These are phyloP conservation scores for Hydropsyche tenuis DNA, from an alignment of 1,140 invertebrate species.

Conservation along the genomic window DNA sequence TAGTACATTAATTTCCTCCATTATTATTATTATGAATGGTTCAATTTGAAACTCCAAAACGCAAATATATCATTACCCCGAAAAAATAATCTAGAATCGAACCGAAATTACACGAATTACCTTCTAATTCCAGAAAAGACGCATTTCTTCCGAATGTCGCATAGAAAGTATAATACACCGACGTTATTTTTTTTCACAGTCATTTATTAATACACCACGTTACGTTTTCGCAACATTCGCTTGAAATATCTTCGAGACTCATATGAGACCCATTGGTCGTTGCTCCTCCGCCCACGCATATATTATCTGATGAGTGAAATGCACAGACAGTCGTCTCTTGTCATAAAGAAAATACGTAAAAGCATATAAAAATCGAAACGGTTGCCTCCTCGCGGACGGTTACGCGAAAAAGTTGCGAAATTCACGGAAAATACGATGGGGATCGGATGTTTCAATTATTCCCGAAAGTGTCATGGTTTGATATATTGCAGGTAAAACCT, in stretches of 20 bases:
- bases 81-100: too few relatives aligned
- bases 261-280: conserved; percentile 18
- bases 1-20: too few relatives aligned
- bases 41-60: too few relatives aligned
- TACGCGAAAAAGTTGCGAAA: not conserved
- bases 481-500: conserved; percentile 4
- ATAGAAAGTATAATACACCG: too few relatives aligned
- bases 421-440: not conserved
- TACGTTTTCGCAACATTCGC: conserved; percentile 22
- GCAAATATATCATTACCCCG: too few relatives aligned
- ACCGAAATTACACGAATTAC: too few relatives aligned
- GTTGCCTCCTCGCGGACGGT: not conserved
- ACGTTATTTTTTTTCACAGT: too few relatives aligned
- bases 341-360: conserved; percentile 1
- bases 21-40: too few relatives aligned
- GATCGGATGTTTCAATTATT: not conserved
- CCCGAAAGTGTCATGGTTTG: not conserved
- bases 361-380: not conserved
- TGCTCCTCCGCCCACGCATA: conserved; percentile 18
- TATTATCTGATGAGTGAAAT: conserved; percentile 25
- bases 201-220: not conserved
- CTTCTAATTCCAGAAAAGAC: too few relatives aligned
- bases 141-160: too few relatives aligned
- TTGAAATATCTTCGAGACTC: conserved; percentile 14
- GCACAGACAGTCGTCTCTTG: conserved; percentile 23